Base-by-base conservation (phyloP, 2,888 invertebrate species). In the Gymnosoma rotundatum region DNA sequence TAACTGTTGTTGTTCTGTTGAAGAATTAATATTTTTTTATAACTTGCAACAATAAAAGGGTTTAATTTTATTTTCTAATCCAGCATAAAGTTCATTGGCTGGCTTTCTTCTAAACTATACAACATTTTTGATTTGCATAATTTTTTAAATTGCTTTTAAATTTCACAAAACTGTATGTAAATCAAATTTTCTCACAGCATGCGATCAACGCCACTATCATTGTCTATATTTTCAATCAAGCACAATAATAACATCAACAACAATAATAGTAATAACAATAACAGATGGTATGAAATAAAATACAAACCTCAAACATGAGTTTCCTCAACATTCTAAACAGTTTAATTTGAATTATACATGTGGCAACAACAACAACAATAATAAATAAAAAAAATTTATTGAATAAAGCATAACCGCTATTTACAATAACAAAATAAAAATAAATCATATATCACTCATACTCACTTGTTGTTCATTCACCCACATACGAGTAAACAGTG, bases 171-270 rank as follows among this genome's bases (percentile, higher is more conserved):
- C 6, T 32, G 25, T 6, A 32, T 32, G 32, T 74, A 74, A 84
- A 81, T 84, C 48, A 64, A 76, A 81, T 81, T 84, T 84, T 78
- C 78, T 61, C 76, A 78, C 80, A 84, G 73, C 76, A 80, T 63
- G 80, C 70, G 64, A 81, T 70, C 83, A 81, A 84, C 78, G 83
- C 80, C 83, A 80, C 81, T 75, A 81, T 63, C 67, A 38, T 56
- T 81, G 75, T 81, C 75, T 75, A 63, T 81, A 69, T 25, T 58
- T 75, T 75, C 56, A 81, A 81, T 75, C 42, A 81, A 80, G 32
- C 45, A 20, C 9, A 52, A 48, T 48, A 52, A 32, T 32, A 32
- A 32, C 32, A 32, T 18, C 18, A 52, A 52, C 50, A 52, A 52
- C 50, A 52, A 52, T 4, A 52, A 18, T 10, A 38, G 42, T 42